A percentile compares a stretch with the other conserved stretches of the same genome.
phyloP scores from a whole-genome alignment of 2,888 invertebrate genomes.

The Cenopis cana region DNA sequence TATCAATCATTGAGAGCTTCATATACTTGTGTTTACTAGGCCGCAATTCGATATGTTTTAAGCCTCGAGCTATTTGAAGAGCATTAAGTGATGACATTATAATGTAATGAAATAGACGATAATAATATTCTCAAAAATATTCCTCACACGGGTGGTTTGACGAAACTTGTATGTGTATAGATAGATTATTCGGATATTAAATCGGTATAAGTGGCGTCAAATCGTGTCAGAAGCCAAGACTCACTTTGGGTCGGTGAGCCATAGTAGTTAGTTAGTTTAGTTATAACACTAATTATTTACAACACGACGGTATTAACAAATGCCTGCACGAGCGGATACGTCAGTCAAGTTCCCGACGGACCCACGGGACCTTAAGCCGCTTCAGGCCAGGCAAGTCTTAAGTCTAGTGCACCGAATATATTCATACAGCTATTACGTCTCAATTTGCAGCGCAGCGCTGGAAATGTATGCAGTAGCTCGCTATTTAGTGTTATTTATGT shows the following conservation, averaged over 20 bases:
- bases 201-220: too few species aligned
- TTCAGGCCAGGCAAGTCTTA: conserved; percentile 4
- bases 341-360: conserved; percentile 11
- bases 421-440: conserved; percentile 9
- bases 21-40: not conserved
- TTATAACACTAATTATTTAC: too few species aligned
- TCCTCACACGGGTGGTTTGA: too few species aligned
- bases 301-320: not conserved
- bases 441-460: not conserved
- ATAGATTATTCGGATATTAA: too few species aligned
- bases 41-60: not conserved
- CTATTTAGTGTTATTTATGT: too few species aligned
- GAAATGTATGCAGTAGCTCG: not conserved
- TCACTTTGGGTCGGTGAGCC: too few species aligned
- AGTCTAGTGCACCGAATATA: conserved; percentile 13
- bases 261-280: too few species aligned
- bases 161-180: too few species aligned
- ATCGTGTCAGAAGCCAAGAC: too few species aligned
- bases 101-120: too few species aligned
- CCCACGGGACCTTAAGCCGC: not conserved
- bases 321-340: conserved; percentile 16
- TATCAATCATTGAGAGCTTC: not conserved
- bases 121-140: too few species aligned
- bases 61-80: not conserved
- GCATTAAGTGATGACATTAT: not conserved